A percentile compares a stretch with the other conserved stretches of the same genome.
Conservation (phyloP, 2,888 invertebrate species). For the Athripsodes cinereus region DNA sequence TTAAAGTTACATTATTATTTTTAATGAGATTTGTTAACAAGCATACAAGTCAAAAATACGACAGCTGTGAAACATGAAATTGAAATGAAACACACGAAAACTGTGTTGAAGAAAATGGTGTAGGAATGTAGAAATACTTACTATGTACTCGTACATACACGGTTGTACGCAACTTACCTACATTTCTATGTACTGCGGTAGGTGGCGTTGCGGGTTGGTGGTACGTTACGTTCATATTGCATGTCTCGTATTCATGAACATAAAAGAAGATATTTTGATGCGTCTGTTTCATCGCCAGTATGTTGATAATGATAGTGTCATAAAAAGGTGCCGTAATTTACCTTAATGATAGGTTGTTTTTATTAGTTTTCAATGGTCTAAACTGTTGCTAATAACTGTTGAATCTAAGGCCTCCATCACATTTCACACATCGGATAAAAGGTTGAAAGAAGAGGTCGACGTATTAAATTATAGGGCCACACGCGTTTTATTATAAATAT, state of each 20-base stretch:
- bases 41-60: not conserved
- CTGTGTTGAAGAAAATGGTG: not conserved
- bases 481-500: conserved; percentile 2
- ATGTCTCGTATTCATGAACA: conserved; percentile 9
- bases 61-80: not conserved
- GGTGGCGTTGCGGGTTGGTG: too few relatives aligned
- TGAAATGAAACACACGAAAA: not conserved
- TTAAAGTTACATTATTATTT: not conserved
- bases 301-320: conserved; percentile 11
- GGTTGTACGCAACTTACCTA: too few relatives aligned
- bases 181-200: too few relatives aligned
- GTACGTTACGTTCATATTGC: not conserved
- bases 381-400: conserved; percentile 18
- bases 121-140: not conserved
- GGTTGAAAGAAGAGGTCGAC: not conserved
- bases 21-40: conserved; percentile 1
- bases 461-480: conserved; percentile 2
- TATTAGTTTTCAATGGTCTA: conserved; percentile 14
- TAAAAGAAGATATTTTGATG: conserved; percentile 11
- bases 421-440: conserved; percentile 1
- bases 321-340: conserved; percentile 15
- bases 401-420: conserved; percentile 4
- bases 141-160: too few relatives aligned
- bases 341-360: conserved; percentile 14
- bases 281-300: conserved; percentile 8